Conservation (phyloP, 2,113 vertebrate genomes). For the Pteruthius melanotis region DNA sequence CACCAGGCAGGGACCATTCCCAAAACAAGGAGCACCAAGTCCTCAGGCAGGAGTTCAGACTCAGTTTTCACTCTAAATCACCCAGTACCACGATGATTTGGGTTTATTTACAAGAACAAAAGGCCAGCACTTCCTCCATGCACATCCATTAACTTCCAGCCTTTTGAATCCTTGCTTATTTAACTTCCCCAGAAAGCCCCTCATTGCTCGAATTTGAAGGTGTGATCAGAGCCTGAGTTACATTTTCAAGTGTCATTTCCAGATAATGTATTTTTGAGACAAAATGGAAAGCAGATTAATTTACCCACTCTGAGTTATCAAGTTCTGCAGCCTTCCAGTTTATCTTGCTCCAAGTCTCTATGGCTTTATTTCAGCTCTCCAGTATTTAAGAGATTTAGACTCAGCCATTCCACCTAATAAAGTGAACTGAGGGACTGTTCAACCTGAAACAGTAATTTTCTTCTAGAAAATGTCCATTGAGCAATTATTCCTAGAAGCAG, state of each 20-base stretch:
- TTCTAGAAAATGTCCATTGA: neutral
- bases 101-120: neutral
- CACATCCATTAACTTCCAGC: neutral
- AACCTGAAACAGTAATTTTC: neutral
- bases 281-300: constrained; percentile 50
- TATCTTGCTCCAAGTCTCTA: neutral
- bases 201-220: neutral
- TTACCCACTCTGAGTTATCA: neutral
- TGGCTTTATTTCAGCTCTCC: constrained; percentile 18
- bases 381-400: constrained; percentile 24
- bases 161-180: neutral
- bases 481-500: constrained; percentile 5
- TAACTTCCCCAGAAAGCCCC: neutral
- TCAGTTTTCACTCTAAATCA: neutral
- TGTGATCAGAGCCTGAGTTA: neutral
- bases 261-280: constrained; percentile 10
- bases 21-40: neutral
- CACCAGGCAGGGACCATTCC: neutral
- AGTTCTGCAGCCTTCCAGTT: constrained; percentile 12
- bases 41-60: neutral
- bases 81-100: neutral
- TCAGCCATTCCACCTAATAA: neutral
- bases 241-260: neutral
- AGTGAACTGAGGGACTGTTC: neutral
- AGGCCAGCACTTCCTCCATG: neutral